These are phyloP conservation scores for Nymphalis urticae DNA, from an alignment of 2,888 invertebrate genomes.

Conservation along the genomic window DNA sequence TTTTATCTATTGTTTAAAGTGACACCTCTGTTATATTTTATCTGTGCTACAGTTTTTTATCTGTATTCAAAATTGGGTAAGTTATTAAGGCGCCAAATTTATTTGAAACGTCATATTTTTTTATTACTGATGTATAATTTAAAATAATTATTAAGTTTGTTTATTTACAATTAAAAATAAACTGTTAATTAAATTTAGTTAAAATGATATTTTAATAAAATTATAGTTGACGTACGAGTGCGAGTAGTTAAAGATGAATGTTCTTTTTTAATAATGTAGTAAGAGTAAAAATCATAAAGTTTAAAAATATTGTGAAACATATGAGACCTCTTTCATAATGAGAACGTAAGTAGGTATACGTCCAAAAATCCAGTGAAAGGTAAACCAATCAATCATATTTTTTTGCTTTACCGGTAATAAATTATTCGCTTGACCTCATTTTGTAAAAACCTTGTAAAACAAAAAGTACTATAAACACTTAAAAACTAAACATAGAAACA, in stretches of 20 bases:
- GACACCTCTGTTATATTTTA: slow-evolving; percentile 36
- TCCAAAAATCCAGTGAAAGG: slow-evolving; percentile 29
- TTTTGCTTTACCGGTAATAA: slow-evolving; percentile 22
- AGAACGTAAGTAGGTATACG: slow-evolving; percentile 22
- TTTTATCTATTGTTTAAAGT: slow-evolving; percentile 38
- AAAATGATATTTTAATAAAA: too few species aligned
- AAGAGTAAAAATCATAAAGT: not conserved
- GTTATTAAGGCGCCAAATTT: not conserved
- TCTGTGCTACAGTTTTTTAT: slow-evolving; percentile 19
- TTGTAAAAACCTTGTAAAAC: slow-evolving; percentile 20
- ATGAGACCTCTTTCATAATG: slow-evolving; percentile 19
- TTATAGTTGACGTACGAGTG: too few species aligned
- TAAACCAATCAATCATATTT: slow-evolving; percentile 29
- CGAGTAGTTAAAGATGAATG: too few species aligned
- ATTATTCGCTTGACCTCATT: slow-evolving; percentile 28
- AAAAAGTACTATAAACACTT: not conserved
- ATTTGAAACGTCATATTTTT: not conserved
- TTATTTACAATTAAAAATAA: too few species aligned
- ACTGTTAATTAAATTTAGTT: too few species aligned
- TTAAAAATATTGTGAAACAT: slow-evolving; percentile 1
- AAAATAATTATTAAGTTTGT: not conserved
- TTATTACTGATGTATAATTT: not conserved
- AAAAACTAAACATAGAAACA: slow-evolving; percentile 3
- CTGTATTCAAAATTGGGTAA: not conserved
- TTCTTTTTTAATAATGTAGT: not conserved